Percentiles rank a stretch among this genome's conserved stretches.
These are phyloP conservation scores for Nothoprocta perdicaria DNA, from an alignment of 2,113 vertebrate species.

Conservation along the genomic window DNA sequence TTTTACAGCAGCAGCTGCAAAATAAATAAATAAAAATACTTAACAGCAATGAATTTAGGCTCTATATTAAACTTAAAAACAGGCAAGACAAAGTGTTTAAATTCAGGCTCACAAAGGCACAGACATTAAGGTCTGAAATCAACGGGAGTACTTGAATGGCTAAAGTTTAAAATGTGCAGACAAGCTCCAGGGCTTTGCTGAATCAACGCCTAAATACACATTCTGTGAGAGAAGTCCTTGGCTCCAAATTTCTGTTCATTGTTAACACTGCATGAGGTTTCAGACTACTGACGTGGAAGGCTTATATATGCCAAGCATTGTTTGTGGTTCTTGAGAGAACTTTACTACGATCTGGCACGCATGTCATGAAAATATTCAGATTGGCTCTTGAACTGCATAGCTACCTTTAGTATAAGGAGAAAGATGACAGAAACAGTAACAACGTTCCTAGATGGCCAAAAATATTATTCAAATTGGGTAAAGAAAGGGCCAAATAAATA, in stretches of 20 bases:
- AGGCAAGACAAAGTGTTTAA: neutral
- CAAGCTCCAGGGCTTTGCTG: neutral
- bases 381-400: neutral
- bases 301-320: neutral
- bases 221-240: neutral
- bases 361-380: neutral
- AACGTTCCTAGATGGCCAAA: neutral
- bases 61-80: neutral
- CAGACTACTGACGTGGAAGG: neutral
- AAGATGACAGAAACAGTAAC: neutral
- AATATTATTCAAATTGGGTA: neutral
- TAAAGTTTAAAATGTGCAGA: neutral
- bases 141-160: neutral
- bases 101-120: neutral
- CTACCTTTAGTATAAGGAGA: constrained; percentile 10
- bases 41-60: neutral
- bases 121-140: neutral
- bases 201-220: neutral
- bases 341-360: neutral
- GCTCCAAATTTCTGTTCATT: neutral
- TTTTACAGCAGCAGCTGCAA: neutral
- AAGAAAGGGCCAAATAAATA: neutral
- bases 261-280: neutral
- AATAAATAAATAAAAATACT: neutral
- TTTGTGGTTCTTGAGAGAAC: neutral